These are phyloP conservation scores for Phalacrocorax carbo DNA, from an alignment of 2,113 vertebrate species.

Conservation along the genomic window DNA sequence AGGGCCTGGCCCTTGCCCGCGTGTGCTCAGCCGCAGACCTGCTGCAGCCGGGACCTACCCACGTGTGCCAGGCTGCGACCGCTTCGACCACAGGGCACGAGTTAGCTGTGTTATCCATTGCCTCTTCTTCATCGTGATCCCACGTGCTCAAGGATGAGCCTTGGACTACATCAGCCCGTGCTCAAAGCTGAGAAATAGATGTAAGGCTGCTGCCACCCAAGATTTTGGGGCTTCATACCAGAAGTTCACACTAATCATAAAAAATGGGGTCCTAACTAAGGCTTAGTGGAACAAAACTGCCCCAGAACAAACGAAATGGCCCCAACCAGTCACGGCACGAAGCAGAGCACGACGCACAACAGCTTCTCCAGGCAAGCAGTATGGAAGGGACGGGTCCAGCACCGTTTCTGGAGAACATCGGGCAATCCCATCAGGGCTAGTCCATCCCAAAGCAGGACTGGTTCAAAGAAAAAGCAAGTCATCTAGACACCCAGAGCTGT, in stretches of 20 bases:
- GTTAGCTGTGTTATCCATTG: not conserved
- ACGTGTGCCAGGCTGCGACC: not conserved
- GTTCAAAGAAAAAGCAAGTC: not conserved
- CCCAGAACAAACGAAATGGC: fast-evolving
- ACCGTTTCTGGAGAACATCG: fast-evolving
- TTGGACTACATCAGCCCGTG: not conserved
- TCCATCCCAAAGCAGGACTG: fast-evolving
- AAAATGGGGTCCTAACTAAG: not conserved
- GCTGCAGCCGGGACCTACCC: not conserved
- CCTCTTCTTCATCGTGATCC: not conserved
- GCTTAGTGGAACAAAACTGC: not conserved
- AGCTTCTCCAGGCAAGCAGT: not conserved
- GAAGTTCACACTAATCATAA: not conserved
- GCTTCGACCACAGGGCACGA: not conserved
- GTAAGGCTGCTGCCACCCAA: not conserved
- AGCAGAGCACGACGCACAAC: fast-evolving
- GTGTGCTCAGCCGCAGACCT: too few species aligned
- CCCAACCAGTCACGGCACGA: not conserved
- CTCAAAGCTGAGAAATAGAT: not conserved
- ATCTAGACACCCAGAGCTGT: fast-evolving
- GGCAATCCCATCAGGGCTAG: not conserved
- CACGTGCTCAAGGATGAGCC: not conserved
- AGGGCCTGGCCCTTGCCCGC: too few species aligned
- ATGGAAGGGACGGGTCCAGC: too few species aligned
- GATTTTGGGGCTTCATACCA: not conserved